Evolutionary conservation across 2,888 invertebrate species (phyloP).

Genomic region (Clepsis dumicolana): DNA sequence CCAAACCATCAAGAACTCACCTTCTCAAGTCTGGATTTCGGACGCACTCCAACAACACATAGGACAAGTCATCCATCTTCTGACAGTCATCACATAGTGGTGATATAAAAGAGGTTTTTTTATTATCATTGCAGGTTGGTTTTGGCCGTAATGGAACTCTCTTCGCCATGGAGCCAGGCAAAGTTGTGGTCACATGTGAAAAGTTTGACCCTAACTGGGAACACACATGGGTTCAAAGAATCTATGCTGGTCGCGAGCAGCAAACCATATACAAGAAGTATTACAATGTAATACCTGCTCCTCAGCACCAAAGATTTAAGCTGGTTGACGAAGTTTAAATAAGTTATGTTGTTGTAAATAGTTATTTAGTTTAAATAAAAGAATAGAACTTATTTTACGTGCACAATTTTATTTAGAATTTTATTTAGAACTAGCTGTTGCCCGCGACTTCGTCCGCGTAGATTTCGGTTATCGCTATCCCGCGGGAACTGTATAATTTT

Average conservation of each 20-base stretch:
- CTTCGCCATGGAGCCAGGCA: slow-evolving; percentile 92
- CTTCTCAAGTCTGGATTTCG: too few relatives aligned
- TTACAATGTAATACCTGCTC: slow-evolving; percentile 92
- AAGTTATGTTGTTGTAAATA: slow-evolving; percentile 32
- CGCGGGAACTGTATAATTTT: too few relatives aligned
- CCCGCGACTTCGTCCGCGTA: too few relatives aligned
- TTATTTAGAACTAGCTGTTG: too few relatives aligned
- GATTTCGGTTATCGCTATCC: too few relatives aligned
- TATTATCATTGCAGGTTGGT: slow-evolving; percentile 91
- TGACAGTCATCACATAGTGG: too few relatives aligned
- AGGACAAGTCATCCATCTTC: too few relatives aligned
- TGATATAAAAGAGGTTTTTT: background rate
- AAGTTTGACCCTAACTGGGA: slow-evolving; percentile 92
- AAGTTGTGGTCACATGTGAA: slow-evolving; percentile 93
- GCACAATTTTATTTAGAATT: too few relatives aligned
- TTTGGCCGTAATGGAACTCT: slow-evolving; percentile 92
- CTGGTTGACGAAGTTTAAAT: slow-evolving; percentile 89
- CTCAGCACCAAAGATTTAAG: slow-evolving; percentile 92
- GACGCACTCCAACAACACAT: too few relatives aligned
- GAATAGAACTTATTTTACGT: background rate
- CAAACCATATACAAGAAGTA: slow-evolving; percentile 93
- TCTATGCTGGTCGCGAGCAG: slow-evolving; percentile 88
- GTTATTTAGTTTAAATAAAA: slow-evolving; percentile 21
- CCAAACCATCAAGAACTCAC: too few relatives aligned
- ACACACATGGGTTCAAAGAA: slow-evolving; percentile 89